phyloP scores from a whole-genome alignment of 2,797 vertebrate genomes.

The Paguma larvata region DNA sequence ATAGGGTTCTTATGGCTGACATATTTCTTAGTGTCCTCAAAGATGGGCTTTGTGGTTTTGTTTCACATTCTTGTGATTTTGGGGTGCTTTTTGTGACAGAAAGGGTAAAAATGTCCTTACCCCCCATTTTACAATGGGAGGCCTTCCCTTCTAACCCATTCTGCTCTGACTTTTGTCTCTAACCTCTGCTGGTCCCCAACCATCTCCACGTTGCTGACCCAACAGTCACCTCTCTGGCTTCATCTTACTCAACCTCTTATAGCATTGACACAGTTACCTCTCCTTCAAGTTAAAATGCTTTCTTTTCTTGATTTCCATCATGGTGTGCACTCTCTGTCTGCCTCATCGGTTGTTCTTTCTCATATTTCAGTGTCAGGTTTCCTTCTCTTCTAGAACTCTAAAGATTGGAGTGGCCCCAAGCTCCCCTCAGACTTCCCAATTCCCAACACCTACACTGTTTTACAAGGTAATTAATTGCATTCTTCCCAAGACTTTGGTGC shows the following conservation, averaged over 20 bases:
- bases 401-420: not conserved
- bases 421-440: not conserved
- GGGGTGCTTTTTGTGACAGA: not conserved
- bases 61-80: not conserved
- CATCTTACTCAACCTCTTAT: not conserved
- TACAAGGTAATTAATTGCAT: not conserved
- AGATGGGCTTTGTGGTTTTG: slow-evolving; percentile 28
- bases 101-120: not conserved
- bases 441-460: not conserved
- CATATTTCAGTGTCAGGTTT: not conserved
- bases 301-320: slow-evolving; percentile 35
- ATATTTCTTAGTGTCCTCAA: not conserved
- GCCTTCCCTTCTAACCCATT: not conserved
- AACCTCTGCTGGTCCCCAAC: not conserved
- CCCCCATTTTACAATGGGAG: not conserved
- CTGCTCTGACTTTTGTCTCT: not conserved
- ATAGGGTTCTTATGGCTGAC: not conserved
- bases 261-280: not conserved
- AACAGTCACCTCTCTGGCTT: not conserved
- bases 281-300: not conserved
- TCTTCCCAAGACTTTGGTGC: not conserved
- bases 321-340: not conserved
- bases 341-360: not conserved
- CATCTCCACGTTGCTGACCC: not conserved
- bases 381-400: not conserved